Evolutionary conservation across 2,113 vertebrate genomes (phyloP), one percentile per base, ranked within the genome.

Genomic region (Perca fluviatilis): DNA sequence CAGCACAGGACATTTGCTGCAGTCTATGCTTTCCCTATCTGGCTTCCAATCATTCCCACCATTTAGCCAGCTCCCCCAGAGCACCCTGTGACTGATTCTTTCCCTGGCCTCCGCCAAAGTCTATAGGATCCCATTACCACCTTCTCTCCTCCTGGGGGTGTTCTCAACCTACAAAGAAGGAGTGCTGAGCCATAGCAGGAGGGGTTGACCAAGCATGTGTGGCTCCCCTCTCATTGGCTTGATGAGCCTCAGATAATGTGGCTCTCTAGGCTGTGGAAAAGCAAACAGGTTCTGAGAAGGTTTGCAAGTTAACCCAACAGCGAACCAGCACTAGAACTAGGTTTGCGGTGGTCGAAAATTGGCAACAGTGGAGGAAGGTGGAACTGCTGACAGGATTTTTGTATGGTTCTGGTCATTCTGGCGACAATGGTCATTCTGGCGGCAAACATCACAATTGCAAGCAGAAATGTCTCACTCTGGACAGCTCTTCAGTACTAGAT

Each of bases 341-440:
- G 9, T 40, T 40, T 6, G 40, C 9, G 2, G 40, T 40, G n/a
- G 9, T 40, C 9, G 40, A 40, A 10, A 40, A 40, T 9, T 9
- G 40, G 40, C 10, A 40, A 40, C 43, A 19, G 47, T 68, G 30
- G 21, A 78, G 15, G 33, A 43, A 50, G 54, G 21, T 51, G 70
- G 57, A 62, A 62, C 71, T 61, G 27, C 71, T 33, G 27, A 65
- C 21, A 25, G 36, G 27, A 18, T 23, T 57, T 8, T 11, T 65
- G 50, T n/a, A 56, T 16, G 3, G 27, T 50, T 25, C n/a, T 47
- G 36, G 74, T 65, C n/a, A 72, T 40, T n/a, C n/a, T n/a, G n/a
- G n/a, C n/a, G n/a, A n/a, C n/a, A n/a, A n/a, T 47, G 36, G 74
- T 65, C n/a, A 72, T 40, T 58, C 23, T 47, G 10, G 23, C n/a